These are phyloP conservation scores for Nesometra sesokonis DNA, from an alignment of 35 echinoderm and acorn worm species.

Conservation along the genomic window DNA sequence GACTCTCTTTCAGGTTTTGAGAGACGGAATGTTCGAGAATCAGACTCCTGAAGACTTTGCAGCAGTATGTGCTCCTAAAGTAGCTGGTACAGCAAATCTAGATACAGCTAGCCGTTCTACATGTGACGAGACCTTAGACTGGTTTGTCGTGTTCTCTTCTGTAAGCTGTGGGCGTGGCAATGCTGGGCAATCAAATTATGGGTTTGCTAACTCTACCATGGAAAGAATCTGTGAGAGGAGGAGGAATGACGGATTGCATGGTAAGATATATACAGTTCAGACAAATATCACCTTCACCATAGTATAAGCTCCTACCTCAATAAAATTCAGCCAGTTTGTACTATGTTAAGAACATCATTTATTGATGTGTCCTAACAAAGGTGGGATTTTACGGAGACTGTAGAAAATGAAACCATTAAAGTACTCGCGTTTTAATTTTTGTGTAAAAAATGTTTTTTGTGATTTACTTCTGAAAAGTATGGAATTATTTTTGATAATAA, in stretches of 20 bases:
- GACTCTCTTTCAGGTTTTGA: constrained; percentile 58
- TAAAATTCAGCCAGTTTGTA: no score
- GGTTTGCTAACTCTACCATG: constrained; percentile 78
- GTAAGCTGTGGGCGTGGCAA: constrained; percentile 78
- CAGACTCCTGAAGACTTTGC: constrained; percentile 36
- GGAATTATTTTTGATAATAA: no score
- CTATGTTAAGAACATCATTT: no score
- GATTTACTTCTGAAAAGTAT: no score
- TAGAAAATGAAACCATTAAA: no score
- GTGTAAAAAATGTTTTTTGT: no score
- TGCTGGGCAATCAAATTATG: constrained; percentile 73
- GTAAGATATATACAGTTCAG: no score
- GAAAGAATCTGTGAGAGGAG: constrained; percentile 79
- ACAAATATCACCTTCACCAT: no score
- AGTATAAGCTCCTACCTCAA: no score
- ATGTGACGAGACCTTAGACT: constrained; percentile 57
- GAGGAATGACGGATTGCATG: constrained; percentile 32
- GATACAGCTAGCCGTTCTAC: constrained; percentile 38
- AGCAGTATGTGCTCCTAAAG: constrained; percentile 43
- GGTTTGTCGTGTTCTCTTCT: constrained; percentile 90
- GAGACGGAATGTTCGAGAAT: constrained; percentile 62
- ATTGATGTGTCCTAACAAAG: no score
- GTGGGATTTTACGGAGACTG: no score
- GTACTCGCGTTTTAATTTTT: no score
- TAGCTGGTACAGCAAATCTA: constrained; percentile 36